phyloP scores from a whole-genome alignment of 2,113 vertebrate species.

The Cinclus cinclus region DNA sequence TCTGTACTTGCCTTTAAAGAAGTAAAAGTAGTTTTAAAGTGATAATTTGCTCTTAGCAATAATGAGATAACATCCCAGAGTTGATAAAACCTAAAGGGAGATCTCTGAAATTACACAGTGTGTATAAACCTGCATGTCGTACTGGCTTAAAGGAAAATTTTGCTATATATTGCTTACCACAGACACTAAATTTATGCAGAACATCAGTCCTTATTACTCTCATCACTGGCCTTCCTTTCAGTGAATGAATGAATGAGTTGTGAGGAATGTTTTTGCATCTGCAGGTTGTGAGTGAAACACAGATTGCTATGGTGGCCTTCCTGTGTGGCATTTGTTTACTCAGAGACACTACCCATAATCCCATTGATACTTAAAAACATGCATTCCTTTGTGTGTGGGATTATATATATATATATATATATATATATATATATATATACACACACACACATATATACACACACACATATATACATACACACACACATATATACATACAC shows the following conservation, averaged over 20 bases:
- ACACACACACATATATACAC: too few relatives aligned
- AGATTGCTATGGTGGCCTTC: not conserved
- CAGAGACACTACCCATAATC: not conserved
- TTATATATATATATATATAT: not conserved
- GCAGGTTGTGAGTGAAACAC: not conserved
- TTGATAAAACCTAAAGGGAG: not conserved
- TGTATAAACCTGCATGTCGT: not conserved
- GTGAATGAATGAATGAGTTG: not conserved
- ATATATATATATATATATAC: accelerated
- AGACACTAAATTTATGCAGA: not conserved
- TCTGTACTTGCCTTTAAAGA: not conserved
- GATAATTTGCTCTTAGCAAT: not conserved
- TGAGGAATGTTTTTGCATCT: not conserved
- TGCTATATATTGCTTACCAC: not conserved
- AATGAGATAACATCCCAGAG: not conserved
- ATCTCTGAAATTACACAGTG: not conserved
- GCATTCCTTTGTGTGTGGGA: not conserved
- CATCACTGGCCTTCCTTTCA: not conserved
- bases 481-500: too few relatives aligned
- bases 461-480: too few relatives aligned
- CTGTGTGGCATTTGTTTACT: not conserved
- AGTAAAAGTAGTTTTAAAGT: not conserved
- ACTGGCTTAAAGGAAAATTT: not conserved
- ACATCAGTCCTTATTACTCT: not conserved
- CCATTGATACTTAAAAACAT: not conserved